Base-by-base conservation (phyloP, 2,113 vertebrate species). In the Gallinago media region DNA sequence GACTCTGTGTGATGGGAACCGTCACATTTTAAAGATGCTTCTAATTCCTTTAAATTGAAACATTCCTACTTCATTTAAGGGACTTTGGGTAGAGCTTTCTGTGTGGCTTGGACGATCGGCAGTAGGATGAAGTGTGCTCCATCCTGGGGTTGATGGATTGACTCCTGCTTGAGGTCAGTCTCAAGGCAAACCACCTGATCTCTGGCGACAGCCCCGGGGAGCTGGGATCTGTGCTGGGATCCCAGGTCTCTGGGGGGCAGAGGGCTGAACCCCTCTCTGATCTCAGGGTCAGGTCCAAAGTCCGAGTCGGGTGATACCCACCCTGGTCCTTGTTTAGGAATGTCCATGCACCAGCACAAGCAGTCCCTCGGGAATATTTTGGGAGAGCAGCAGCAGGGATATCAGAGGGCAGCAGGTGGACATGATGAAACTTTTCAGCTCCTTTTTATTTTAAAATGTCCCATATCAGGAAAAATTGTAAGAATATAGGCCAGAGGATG, bases 31-130 rank as follows among this genome's bases (percentile, higher is more conserved):
- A 94, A 96, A 95, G 96, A 95, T 96, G 76, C 59, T 94, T 96
- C 88, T 94, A 92, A 96, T 97, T 96, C 93, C 88, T 94, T 91
- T 85, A 84, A 94, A 96, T 94, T 94, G 86, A 94, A 96, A 82
- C 76, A 92, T 96, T 96, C 91, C 92, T 93, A 40, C 91, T 94
- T 95, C 73, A 47, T 94, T 95, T 87, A 89, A 76, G 46, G 61
- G 88, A 49, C 73, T 70, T 90, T 58, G 70, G 80, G 65, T 42
- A 94, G 88, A 88, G 66, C 27, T 94, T 72, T 85, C 80, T 58
- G 44, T 86, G 88, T 78, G 79, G 79, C 44, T 92, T 56, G 66
- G 52, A 47, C 72, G 75, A 52, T 47, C 12, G 0, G 82, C 68
- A 40, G 61, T 19, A 32, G 0, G 3, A 55, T 32, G 67, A 38